These are phyloP conservation scores for Hepsetus odoe DNA, from an alignment of 2,113 vertebrate genomes.

Conservation along the genomic window DNA sequence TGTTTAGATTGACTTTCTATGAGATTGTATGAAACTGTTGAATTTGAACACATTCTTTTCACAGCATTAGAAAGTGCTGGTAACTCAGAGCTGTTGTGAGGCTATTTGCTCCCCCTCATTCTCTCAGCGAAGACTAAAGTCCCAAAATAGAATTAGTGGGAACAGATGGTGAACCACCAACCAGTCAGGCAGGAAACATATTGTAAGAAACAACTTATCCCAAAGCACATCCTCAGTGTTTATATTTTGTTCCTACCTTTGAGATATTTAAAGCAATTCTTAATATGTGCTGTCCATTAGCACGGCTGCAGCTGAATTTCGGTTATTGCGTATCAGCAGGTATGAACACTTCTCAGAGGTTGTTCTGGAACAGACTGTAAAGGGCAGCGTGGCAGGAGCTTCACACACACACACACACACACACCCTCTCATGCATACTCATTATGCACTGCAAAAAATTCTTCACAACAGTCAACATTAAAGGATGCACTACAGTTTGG, in stretches of 20 bases:
- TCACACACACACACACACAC: background rate
- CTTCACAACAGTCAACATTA: background rate
- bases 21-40: background rate
- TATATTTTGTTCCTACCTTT: conserved; percentile 3
- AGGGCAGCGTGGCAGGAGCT: background rate
- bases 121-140: background rate
- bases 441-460: no score
- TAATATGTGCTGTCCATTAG: background rate
- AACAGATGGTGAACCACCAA: conserved; percentile 30
- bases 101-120: conserved; percentile 4
- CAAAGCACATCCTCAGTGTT: background rate
- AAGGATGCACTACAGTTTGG: no score
- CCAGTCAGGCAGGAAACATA: conserved; percentile 26
- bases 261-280: background rate
- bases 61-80: conserved; percentile 6
- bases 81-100: conserved; percentile 8
- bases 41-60: conserved; percentile 16
- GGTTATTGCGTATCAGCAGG: background rate
- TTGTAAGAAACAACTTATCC: conserved; percentile 8
- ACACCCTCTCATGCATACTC: no score
- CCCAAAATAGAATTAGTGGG: conserved; percentile 16
- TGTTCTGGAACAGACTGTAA: background rate
- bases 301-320: background rate
- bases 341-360: background rate
- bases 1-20: background rate